These are phyloP conservation scores for Podarcis cretensis DNA, from an alignment of 2,113 vertebrate genomes.

Conservation along the genomic window DNA sequence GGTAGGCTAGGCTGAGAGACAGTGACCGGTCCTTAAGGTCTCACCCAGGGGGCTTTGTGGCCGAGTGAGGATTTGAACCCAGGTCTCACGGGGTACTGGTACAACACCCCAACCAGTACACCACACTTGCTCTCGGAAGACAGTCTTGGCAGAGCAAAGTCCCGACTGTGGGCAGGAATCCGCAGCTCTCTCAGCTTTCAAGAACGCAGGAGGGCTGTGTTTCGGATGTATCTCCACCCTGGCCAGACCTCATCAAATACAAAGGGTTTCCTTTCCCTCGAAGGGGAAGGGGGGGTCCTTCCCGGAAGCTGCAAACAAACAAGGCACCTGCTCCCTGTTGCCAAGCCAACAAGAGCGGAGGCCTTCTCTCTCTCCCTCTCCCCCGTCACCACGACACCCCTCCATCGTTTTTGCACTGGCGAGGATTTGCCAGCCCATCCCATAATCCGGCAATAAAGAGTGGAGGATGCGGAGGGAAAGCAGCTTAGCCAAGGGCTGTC, in stretches of 20 bases:
- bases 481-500: constrained; percentile 3
- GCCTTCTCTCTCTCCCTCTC: neutral
- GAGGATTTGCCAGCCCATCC: constrained; percentile 18
- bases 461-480: constrained; percentile 16
- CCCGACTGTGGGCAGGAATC: neutral
- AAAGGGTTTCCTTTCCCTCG: constrained; percentile 10
- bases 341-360: constrained; percentile 1
- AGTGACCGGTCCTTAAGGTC: too few relatives aligned
- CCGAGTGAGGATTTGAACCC: too few relatives aligned
- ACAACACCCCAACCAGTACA: too few relatives aligned
- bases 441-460: neutral
- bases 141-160: neutral
- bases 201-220: neutral
- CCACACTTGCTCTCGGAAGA: too few relatives aligned
- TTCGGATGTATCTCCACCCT: neutral
- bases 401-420: neutral
- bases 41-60: too few relatives aligned
- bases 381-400: neutral
- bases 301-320: constrained; percentile 9
- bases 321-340: constrained; percentile 31
- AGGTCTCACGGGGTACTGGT: too few relatives aligned
- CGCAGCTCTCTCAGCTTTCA: neutral
- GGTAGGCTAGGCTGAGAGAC: too few relatives aligned
- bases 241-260: neutral
- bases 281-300: neutral